Conservation (phyloP, 2,888 invertebrate genomes). For the Acronicta alni region DNA sequence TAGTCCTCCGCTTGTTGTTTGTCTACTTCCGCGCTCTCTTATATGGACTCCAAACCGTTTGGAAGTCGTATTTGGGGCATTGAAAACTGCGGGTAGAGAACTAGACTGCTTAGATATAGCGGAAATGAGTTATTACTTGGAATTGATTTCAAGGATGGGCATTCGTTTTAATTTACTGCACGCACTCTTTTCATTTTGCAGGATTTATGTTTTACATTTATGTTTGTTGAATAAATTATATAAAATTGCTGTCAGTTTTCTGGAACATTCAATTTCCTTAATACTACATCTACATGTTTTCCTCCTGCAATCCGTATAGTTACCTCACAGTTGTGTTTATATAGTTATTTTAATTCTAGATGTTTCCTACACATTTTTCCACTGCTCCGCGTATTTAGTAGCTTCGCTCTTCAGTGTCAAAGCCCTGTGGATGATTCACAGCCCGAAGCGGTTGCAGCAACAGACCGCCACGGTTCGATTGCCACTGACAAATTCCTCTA, state of each 20-base stretch:
- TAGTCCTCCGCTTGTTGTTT: constrained; percentile 42
- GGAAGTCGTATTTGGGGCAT: constrained; percentile 34
- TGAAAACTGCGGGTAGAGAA: constrained; percentile 20
- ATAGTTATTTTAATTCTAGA: background rate
- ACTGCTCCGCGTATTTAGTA: constrained; percentile 41
- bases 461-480: constrained; percentile 65
- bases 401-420: constrained; percentile 64
- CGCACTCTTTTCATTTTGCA: background rate
- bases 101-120: constrained; percentile 21
- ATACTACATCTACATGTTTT: constrained; percentile 18
- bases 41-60: constrained; percentile 47
- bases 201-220: constrained; percentile 1
- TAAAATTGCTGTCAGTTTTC: constrained; percentile 2
- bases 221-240: background rate
- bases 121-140: constrained; percentile 22
- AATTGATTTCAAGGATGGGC: constrained; percentile 11
- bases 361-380: background rate
- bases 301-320: constrained; percentile 22
- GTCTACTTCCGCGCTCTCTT: constrained; percentile 51
- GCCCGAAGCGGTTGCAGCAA: constrained; percentile 32
- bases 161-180: background rate
- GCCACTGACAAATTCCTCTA: constrained; percentile 62
- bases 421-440: constrained; percentile 62
- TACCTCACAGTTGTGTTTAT: constrained; percentile 2
- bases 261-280: constrained; percentile 11